phyloP scores from a whole-genome alignment of 2,888 invertebrate genomes.

The Carcina quercana region DNA sequence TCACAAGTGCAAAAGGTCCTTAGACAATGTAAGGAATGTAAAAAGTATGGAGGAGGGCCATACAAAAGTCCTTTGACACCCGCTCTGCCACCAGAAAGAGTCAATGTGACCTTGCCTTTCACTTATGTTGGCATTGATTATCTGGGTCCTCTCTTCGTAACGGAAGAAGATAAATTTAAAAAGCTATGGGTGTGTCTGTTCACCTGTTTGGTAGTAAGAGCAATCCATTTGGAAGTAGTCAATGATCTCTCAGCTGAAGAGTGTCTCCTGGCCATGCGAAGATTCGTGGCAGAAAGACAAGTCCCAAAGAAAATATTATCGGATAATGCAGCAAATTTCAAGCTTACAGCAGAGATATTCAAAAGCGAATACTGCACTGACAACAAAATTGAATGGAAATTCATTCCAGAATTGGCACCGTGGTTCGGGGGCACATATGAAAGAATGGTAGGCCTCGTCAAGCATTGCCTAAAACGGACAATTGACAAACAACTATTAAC shows the following conservation, averaged over 20 bases:
- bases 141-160: constrained; percentile 1
- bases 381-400: constrained; percentile 7
- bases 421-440: constrained; percentile 14
- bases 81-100: neutral
- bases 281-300: neutral
- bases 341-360: constrained; percentile 2
- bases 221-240: constrained; percentile 4
- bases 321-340: constrained; percentile 5
- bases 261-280: constrained; percentile 1
- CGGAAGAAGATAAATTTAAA: neutral
- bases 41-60: constrained; percentile 4
- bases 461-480: constrained; percentile 8
- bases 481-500: constrained; percentile 10
- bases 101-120: neutral
- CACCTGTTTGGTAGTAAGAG: constrained; percentile 4
- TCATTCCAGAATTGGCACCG: constrained; percentile 12
- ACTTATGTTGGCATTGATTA: constrained; percentile 2
- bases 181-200: constrained; percentile 3
- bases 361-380: constrained; percentile 2
- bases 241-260: constrained; percentile 1
- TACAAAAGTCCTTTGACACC: neutral
- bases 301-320: constrained; percentile 1
- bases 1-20: neutral
- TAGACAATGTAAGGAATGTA: neutral
- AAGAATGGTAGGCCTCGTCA: constrained; percentile 8